These are phyloP conservation scores for Hydrocynus forskahlii DNA, from an alignment of 2,797 vertebrate genomes.

Conservation along the genomic window DNA sequence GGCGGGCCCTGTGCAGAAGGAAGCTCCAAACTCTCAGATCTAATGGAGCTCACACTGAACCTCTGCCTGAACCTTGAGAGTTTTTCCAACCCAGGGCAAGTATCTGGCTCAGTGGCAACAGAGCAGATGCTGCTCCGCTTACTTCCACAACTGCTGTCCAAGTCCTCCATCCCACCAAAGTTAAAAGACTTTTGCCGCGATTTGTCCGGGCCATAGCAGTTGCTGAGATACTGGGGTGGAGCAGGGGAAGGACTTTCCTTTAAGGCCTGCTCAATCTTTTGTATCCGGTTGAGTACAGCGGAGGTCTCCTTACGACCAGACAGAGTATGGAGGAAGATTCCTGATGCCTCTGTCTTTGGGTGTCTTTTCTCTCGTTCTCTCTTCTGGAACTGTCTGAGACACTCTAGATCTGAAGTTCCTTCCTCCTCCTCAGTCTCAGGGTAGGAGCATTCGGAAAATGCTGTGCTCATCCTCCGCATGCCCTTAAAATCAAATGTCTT, in stretches of 20 bases:
- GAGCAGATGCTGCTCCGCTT: slow-evolving; percentile 83
- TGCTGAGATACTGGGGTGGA: slow-evolving; percentile 91
- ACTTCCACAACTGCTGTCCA: slow-evolving; percentile 77
- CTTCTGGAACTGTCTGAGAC: slow-evolving; percentile 85
- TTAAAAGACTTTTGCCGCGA: slow-evolving; percentile 84
- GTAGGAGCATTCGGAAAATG: slow-evolving; percentile 96
- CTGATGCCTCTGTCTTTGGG: slow-evolving; percentile 80
- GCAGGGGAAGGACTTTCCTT: slow-evolving; percentile 91
- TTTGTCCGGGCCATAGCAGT: slow-evolving; percentile 91
- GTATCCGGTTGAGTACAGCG: slow-evolving; percentile 95
- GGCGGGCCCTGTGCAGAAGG: slow-evolving; percentile 71
- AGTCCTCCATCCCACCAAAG: slow-evolving; percentile 78
- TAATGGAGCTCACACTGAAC: slow-evolving; percentile 72
- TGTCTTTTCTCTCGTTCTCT: slow-evolving; percentile 64
- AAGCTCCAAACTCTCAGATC: slow-evolving; percentile 77
- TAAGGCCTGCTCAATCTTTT: slow-evolving; percentile 95
- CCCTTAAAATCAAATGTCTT: slow-evolving; percentile 95
- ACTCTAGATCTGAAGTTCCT: slow-evolving; percentile 82
- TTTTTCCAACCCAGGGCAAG: slow-evolving; percentile 77
- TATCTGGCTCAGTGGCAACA: slow-evolving; percentile 82
- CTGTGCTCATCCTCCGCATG: slow-evolving; percentile 93
- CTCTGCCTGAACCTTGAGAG: slow-evolving; percentile 82
- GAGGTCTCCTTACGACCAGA: slow-evolving; percentile 89
- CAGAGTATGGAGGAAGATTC: slow-evolving; percentile 79
- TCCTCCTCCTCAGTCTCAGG: slow-evolving; percentile 94